A percentile compares a stretch with the other conserved stretches of the same genome.
Conservation (phyloP, 2,888 invertebrate species). For the Callinectes sapidus region DNA sequence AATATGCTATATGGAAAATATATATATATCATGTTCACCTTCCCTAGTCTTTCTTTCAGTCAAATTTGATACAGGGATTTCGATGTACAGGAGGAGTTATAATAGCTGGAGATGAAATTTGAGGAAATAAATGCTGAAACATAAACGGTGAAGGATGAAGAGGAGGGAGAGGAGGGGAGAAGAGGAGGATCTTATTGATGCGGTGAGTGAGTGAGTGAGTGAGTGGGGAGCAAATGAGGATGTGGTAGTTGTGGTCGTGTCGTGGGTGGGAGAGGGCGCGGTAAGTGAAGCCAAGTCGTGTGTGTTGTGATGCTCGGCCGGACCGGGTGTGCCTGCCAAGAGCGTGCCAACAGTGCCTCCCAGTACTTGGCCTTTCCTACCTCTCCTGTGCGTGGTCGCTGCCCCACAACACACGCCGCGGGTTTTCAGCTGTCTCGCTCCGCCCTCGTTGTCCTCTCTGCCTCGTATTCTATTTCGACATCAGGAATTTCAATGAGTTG, state of each 20-base stretch:
- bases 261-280: constrained; percentile 24
- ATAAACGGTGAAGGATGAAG: not conserved
- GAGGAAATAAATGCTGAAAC: not conserved
- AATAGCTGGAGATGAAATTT: not conserved
- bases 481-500: constrained; percentile 2
- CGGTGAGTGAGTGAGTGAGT: not conserved
- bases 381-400: not conserved
- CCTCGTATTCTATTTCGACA: not conserved
- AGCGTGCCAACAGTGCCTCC: constrained; percentile 16
- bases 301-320: constrained; percentile 9
- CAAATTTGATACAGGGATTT: not conserved
- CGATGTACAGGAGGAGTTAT: not conserved
- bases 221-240: constrained; percentile 36
- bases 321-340: constrained; percentile 31
- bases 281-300: constrained; percentile 28
- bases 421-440: not conserved
- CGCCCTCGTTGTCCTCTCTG: not conserved
- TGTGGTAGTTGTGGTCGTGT: constrained; percentile 33
- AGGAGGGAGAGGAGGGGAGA: not conserved
- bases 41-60: not conserved
- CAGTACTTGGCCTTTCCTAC: constrained; percentile 23
- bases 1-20: no score
- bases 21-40: not conserved
- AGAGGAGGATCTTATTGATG: constrained; percentile 26
- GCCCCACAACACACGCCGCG: not conserved